These are phyloP conservation scores for Heliconius aoede DNA, from an alignment of 2,888 invertebrate genomes.

Conservation along the genomic window DNA sequence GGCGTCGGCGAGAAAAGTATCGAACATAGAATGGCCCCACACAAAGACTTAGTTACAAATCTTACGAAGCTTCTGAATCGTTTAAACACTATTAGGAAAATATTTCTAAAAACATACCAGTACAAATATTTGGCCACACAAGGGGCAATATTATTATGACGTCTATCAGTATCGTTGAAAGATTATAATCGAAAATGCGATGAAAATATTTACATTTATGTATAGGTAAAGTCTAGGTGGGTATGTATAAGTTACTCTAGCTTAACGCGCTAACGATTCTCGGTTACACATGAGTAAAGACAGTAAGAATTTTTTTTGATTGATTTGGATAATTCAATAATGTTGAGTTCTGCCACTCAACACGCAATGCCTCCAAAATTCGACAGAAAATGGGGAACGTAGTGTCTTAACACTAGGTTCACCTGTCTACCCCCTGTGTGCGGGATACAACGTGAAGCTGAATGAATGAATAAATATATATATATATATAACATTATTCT, in stretches of 20 bases:
- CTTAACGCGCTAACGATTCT: neutral
- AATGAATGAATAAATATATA: no score
- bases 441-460: no score
- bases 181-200: neutral
- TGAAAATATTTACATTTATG: slow-evolving; percentile 14
- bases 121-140: slow-evolving; percentile 54
- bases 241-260: neutral
- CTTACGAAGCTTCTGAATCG: slow-evolving; percentile 39
- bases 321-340: neutral
- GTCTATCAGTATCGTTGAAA: slow-evolving; percentile 1
- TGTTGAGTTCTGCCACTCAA: no score
- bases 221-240: neutral
- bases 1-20: slow-evolving; percentile 44
- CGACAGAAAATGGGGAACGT: no score
- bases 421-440: no score
- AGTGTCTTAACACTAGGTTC: no score
- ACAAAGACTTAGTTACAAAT: slow-evolving; percentile 36
- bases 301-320: neutral
- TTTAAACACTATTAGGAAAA: slow-evolving; percentile 44
- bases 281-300: neutral
- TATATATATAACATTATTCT: neutral
- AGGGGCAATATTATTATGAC: slow-evolving; percentile 47
- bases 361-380: no score
- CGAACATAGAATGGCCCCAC: slow-evolving; percentile 48
- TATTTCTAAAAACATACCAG: slow-evolving; percentile 50